Evolutionary conservation across 2,797 vertebrate species (phyloP).

Genomic region (Yasuhikotakia modesta): DNA sequence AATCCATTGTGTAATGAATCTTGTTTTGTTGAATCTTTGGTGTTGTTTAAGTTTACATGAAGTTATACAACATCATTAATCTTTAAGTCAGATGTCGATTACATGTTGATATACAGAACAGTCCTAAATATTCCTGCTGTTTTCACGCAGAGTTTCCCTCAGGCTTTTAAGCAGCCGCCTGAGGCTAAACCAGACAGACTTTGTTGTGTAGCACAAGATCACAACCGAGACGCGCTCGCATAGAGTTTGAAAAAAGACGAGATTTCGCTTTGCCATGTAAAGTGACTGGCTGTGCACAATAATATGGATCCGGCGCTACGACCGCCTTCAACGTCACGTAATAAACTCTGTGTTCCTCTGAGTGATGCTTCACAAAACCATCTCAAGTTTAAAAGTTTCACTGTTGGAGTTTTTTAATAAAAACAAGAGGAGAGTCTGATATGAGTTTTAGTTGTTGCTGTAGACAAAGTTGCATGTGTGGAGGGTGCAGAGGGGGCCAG

Average conservation of each 20-base stretch:
- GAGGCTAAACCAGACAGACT: constrained; percentile 63
- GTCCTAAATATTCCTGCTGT: constrained; percentile 53
- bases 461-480: not conserved
- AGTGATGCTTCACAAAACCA: not conserved
- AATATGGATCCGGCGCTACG: not conserved
- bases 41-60: not conserved
- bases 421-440: not conserved
- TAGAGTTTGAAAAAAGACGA: not conserved
- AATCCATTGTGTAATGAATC: not conserved
- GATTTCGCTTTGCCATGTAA: not conserved
- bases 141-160: constrained; percentile 58
- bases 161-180: constrained; percentile 65
- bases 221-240: constrained; percentile 12
- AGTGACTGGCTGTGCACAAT: not conserved
- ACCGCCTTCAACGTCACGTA: not conserved
- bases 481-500: not conserved
- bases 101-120: constrained; percentile 42
- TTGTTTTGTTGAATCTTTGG: not conserved
- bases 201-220: constrained; percentile 45
- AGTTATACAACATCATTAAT: not conserved
- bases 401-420: constrained; percentile 1
- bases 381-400: not conserved
- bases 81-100: constrained; percentile 10
- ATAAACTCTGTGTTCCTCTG: not conserved
- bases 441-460: not conserved